Evolutionary conservation across 2,888 invertebrate species (phyloP).

Genomic region (Arctia plantaginis): DNA sequence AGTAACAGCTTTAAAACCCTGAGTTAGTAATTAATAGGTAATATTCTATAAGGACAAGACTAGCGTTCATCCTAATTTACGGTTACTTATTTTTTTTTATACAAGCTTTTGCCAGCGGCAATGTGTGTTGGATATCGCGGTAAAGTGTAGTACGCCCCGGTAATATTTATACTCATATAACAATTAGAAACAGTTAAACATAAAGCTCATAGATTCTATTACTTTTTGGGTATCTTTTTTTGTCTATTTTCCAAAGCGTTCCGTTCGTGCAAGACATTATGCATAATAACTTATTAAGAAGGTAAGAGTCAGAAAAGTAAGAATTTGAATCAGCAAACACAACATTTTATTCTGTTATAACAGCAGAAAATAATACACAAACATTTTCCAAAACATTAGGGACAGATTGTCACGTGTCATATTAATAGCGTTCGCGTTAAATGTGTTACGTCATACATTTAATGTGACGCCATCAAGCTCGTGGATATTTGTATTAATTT

Average conservation of each 20-base stretch:
- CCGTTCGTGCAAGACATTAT: neutral
- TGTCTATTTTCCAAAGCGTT: neutral
- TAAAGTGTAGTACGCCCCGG: too few species aligned
- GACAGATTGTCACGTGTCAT: slow-evolving; percentile 7
- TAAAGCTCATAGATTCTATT: too few species aligned
- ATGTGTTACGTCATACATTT: slow-evolving; percentile 30
- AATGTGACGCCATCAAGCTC: slow-evolving; percentile 36
- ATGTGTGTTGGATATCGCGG: too few species aligned
- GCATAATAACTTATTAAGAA: neutral
- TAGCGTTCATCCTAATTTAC: too few species aligned
- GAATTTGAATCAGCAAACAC: neutral
- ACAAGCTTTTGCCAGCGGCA: too few species aligned
- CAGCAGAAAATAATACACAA: slow-evolving; percentile 1
- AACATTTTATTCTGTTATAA: neutral
- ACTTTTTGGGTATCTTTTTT: neutral
- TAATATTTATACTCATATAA: too few species aligned
- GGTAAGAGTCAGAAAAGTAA: neutral
- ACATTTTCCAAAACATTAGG: slow-evolving; percentile 15
- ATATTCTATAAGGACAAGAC: too few species aligned
- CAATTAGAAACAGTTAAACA: too few species aligned
- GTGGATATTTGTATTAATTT: slow-evolving; percentile 62
- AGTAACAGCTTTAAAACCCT: too few species aligned
- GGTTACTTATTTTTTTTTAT: too few species aligned
- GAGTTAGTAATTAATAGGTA: too few species aligned
- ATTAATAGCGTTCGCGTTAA: slow-evolving; percentile 25